Percentiles rank a stretch among this genome's conserved stretches.
Evolutionary conservation across 2,113 vertebrate genomes (phyloP).

Genomic region (Lophura nycthemera): DNA sequence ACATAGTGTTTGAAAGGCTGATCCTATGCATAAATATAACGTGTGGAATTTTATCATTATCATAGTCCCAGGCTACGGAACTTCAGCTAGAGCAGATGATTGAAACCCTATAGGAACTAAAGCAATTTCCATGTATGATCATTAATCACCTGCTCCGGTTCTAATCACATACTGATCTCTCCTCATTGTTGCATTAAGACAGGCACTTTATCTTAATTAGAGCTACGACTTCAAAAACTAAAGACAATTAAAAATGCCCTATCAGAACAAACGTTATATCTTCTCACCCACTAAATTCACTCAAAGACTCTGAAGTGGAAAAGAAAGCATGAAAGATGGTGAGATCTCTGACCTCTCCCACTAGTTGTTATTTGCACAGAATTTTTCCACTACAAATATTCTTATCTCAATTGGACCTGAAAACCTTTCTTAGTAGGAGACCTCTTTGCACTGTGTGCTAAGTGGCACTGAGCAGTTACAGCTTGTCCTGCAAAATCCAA

Average conservation of each 20-base stretch:
- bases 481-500: not conserved
- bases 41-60: not conserved
- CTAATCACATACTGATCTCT: conserved; percentile 24
- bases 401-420: not conserved
- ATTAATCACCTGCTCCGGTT: not conserved
- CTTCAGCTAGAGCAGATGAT: conserved; percentile 1
- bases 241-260: conserved; percentile 4
- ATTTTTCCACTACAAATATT: not conserved
- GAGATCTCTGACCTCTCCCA: not conserved
- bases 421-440: not conserved
- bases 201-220: conserved; percentile 50
- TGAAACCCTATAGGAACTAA: conserved; percentile 12
- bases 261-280: not conserved
- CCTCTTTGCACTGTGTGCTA: not conserved
- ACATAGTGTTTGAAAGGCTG: not conserved
- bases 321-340: not conserved
- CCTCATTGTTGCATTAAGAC: conserved; percentile 39
- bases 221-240: conserved; percentile 30
- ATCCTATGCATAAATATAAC: not conserved
- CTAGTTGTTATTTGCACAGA: not conserved
- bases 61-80: not conserved
- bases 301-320: not conserved
- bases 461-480: not conserved
- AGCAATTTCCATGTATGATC: conserved; percentile 31
- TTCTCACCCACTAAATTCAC: not conserved